These are phyloP conservation scores for Pardalotus punctatus DNA, from an alignment of 2,113 vertebrate species.

Conservation along the genomic window DNA sequence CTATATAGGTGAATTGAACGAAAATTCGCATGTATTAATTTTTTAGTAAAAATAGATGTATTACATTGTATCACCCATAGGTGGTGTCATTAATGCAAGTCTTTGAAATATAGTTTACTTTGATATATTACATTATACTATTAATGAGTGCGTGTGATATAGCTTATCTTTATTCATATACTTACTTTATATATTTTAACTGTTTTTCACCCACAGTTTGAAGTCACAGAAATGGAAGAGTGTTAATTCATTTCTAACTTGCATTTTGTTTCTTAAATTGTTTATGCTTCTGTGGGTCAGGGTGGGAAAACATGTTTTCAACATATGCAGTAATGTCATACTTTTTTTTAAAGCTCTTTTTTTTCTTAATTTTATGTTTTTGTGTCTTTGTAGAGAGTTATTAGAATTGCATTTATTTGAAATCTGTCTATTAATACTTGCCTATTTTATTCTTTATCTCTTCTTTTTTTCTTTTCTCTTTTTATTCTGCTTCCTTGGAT, in stretches of 20 bases:
- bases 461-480: constrained; percentile 71
- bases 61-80: background rate
- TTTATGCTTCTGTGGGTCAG: background rate
- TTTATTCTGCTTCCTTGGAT: constrained; percentile 93
- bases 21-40: background rate
- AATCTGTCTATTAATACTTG: constrained; percentile 64
- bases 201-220: background rate
- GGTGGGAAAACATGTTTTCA: background rate
- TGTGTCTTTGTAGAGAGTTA: constrained; percentile 33
- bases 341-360: constrained; percentile 24
- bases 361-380: background rate
- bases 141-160: background rate
- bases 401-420: constrained; percentile 56
- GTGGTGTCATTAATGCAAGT: constrained; percentile 16
- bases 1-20: background rate
- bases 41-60: background rate
- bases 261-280: constrained; percentile 1
- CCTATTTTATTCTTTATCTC: constrained; percentile 70
- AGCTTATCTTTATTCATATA: background rate
- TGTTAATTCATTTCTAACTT: background rate
- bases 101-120: background rate
- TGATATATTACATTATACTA: background rate
- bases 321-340: background rate
- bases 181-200: background rate
- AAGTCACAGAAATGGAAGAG: background rate